Conservation (phyloP, 1,140 invertebrate genomes). For the Euura lappo region DNA sequence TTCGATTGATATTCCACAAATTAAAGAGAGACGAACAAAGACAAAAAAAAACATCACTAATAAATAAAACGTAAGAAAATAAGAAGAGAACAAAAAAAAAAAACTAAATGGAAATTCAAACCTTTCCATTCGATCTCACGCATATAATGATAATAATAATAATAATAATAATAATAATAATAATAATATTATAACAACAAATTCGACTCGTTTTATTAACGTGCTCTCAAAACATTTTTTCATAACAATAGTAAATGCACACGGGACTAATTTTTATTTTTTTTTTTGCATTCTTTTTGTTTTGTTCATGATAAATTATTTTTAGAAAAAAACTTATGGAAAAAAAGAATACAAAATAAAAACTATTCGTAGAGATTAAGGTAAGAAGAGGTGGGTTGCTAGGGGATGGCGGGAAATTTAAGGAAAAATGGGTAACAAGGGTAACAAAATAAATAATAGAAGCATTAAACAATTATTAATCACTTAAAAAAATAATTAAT, state of each 20-base stretch:
- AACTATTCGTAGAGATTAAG: slow-evolving; percentile 17
- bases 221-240: slow-evolving; percentile 11
- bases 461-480: slow-evolving; percentile 61
- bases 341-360: not conserved
- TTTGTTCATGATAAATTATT: too few relatives aligned
- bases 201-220: not conserved
- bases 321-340: not conserved
- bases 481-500: slow-evolving; percentile 58
- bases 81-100: not conserved
- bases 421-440: slow-evolving; percentile 25
- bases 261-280: not conserved
- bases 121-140: not conserved
- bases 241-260: slow-evolving; percentile 16
- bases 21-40: not conserved
- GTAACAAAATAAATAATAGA: slow-evolving; percentile 64
- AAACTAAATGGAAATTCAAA: too few relatives aligned
- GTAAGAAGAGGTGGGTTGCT: not conserved
- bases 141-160: too few relatives aligned
- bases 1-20: not conserved
- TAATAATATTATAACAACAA: not conserved
- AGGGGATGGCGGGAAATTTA: not conserved
- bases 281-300: not conserved
- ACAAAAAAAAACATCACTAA: slow-evolving; percentile 15
- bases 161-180: too few relatives aligned
- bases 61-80: slow-evolving; percentile 26